phyloP scores from a whole-genome alignment of 2,113 vertebrate genomes.

The Pionites leucogaster region DNA sequence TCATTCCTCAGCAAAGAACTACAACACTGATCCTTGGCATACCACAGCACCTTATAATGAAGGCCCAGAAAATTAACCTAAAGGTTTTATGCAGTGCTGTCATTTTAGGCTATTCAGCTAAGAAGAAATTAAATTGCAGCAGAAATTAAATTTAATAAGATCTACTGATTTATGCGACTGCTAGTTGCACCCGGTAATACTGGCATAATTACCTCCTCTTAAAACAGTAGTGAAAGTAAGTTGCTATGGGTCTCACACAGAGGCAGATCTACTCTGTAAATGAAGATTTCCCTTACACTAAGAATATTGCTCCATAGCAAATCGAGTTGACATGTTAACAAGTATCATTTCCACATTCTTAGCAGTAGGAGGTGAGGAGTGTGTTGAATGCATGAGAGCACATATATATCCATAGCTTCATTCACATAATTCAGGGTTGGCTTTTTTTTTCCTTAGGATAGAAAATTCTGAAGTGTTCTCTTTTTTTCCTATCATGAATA shows the following conservation, averaged over 20 bases:
- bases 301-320: neutral
- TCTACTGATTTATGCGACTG: neutral
- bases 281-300: neutral
- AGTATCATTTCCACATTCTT: neutral
- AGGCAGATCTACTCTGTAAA: neutral
- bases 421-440: neutral
- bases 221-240: neutral
- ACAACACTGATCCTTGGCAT: neutral
- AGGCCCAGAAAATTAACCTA: neutral
- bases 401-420: neutral
- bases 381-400: neutral
- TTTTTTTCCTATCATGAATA: neutral
- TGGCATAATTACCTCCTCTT: neutral
- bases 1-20: conserved; percentile 6
- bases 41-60: accelerated
- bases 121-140: neutral
- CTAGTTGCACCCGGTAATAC: neutral
- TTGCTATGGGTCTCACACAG: neutral
- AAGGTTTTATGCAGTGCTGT: neutral
- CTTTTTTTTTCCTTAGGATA: neutral
- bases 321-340: neutral
- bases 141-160: neutral
- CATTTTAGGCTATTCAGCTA: neutral
- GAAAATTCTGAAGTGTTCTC: neutral
- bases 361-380: neutral